A percentile compares a stretch with the other conserved stretches of the same genome.
Conservation (phyloP, 2,888 invertebrate species). For the Amblyjoppa fuscipennis region DNA sequence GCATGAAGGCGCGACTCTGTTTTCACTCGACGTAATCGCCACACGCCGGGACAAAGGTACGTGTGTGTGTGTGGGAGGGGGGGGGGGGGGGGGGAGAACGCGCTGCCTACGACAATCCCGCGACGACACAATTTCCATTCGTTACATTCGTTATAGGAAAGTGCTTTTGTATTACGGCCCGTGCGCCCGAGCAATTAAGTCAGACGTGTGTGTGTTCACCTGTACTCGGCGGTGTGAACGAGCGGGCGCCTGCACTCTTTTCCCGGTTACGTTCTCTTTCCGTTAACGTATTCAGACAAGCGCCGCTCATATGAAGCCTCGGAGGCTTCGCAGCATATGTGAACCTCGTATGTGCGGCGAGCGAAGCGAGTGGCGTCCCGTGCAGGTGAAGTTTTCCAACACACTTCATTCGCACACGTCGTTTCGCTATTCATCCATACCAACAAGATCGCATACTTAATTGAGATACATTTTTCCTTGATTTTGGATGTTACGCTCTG, state of each 20-base stretch:
- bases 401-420: not conserved
- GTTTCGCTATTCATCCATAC: too few relatives aligned
- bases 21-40: conserved; percentile 53
- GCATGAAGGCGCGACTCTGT: conserved; percentile 49
- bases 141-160: conserved; percentile 73
- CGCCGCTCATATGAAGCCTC: not conserved
- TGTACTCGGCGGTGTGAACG: not conserved
- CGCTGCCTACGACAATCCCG: conserved; percentile 1
- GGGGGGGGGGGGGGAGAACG: not conserved
- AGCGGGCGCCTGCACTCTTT: conserved; percentile 20
- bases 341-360: not conserved
- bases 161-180: conserved; percentile 73
- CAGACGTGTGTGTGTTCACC: conserved; percentile 66
- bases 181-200: conserved; percentile 72
- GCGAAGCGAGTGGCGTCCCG: not conserved
- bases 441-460: too few relatives aligned
- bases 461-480: too few relatives aligned
- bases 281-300: conserved; percentile 25
- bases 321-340: not conserved
- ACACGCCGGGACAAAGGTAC: conserved; percentile 22
- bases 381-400: conserved; percentile 30
- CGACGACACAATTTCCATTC: conserved; percentile 58
- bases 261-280: conserved; percentile 42
- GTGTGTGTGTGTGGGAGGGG: not conserved
- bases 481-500: too few relatives aligned